Percentiles rank a stretch among this genome's conserved stretches.
phyloP scores from a whole-genome alignment of 2,888 invertebrate species.

The Blastobasis lacticolella region DNA sequence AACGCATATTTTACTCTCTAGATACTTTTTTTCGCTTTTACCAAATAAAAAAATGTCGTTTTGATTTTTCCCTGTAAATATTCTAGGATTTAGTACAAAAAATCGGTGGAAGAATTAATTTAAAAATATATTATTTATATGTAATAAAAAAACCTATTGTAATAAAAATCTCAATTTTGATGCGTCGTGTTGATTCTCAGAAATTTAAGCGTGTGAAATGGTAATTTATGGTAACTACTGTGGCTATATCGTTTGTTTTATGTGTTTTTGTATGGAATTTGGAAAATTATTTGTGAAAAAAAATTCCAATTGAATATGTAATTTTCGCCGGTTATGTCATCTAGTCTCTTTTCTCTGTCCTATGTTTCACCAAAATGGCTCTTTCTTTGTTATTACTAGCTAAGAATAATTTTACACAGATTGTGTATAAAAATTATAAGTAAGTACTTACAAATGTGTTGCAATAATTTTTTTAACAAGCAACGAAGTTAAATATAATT shows the following conservation, averaged over 20 bases:
- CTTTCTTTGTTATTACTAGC: no score
- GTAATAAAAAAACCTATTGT: constrained; percentile 20
- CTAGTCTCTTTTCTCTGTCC: no score
- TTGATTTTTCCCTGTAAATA: constrained; percentile 57
- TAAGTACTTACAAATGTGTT: no score
- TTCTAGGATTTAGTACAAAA: constrained; percentile 65
- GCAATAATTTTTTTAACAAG: no score
- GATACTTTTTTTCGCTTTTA: constrained; percentile 44
- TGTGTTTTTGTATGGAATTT: background rate
- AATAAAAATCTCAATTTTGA: constrained; percentile 26
- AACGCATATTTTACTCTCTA: constrained; percentile 9
- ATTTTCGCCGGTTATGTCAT: no score
- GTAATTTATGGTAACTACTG: background rate
- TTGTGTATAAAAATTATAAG: no score
- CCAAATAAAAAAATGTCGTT: constrained; percentile 52
- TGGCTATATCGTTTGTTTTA: background rate
- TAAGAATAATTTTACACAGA: no score
- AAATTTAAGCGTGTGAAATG: constrained; percentile 1
- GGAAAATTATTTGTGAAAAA: no score
- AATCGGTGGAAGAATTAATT: constrained; percentile 53
- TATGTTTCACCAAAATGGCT: no score
- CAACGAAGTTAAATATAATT: no score
- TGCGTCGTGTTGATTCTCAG: constrained; percentile 7
- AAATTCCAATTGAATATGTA: no score
- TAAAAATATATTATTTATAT: constrained; percentile 32